Base-by-base conservation (phyloP, 2,888 invertebrate species). In the Meloe dianella region DNA sequence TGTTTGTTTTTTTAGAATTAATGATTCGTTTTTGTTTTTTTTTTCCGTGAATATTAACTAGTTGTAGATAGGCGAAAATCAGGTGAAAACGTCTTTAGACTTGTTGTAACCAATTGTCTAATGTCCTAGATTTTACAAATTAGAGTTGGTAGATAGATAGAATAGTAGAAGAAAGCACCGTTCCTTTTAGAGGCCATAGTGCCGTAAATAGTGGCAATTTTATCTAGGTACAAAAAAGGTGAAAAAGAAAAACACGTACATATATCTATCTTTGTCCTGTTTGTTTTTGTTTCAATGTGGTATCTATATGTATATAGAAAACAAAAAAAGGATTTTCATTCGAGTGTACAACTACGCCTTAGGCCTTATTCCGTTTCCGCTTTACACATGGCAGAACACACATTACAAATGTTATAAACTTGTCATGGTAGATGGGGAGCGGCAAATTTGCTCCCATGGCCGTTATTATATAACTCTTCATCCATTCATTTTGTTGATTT, bases 371-470 rank as follows among this genome's bases (percentile, higher is more conserved):
- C 80, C 79, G 82, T 83, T 83, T 83, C 83, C 83, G 83, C 80
- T 83, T 83, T 80, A 81, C 83, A 83, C 83, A 83, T 83, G 82
- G 80, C 75, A 78, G 82, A 77, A 77, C 83, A 83, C 82, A 80
- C 79, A 79, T 81, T 82, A 82, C 81, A 78, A 80, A 81, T 78
- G 81, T 78, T 80, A 77, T 73, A 47, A 70, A 68, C 73, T 74
- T 72, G 73, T 72, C 74, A 72, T 63, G 63, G 71, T 80, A 64
- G 68, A 61, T 68, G 75, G 76, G 76, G 77, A 81, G 81, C 82
- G 82, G 81, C 77, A 73, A 66, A 71, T 61, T 73, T 72, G 74
- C 77, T 80, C 80, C 79, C 80, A 79, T 78, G 77, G 71, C 63
- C 72, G 72, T 75, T 74, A 73, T 74, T 73, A 73, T 67, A 68